These are phyloP conservation scores for Sminthurides bifidus DNA, from an alignment of 1,140 invertebrate species.

Conservation along the genomic window DNA sequence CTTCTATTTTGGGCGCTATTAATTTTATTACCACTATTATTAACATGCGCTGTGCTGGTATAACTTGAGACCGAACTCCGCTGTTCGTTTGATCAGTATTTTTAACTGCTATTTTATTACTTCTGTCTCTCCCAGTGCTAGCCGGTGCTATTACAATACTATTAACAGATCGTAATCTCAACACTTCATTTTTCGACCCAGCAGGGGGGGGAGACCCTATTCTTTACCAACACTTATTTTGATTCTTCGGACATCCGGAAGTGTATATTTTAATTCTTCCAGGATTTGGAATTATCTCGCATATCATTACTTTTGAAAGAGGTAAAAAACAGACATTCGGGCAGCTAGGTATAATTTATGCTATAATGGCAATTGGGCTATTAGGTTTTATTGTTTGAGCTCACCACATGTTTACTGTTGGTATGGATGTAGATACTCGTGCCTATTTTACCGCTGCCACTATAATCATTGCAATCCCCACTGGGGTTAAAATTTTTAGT, in stretches of 20 bases:
- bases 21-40: constrained; percentile 47
- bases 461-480: constrained; percentile 57
- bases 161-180: constrained; percentile 44
- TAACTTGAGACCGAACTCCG: constrained; percentile 34
- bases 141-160: constrained; percentile 61
- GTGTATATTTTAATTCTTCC: constrained; percentile 57
- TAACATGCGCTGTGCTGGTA: constrained; percentile 35
- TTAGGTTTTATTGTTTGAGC: constrained; percentile 56
- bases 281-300: constrained; percentile 39
- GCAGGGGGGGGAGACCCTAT: constrained; percentile 41
- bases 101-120: constrained; percentile 52
- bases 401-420: constrained; percentile 60
- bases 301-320: constrained; percentile 34
- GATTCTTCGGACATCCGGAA: constrained; percentile 50
- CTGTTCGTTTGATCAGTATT: constrained; percentile 51
- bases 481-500: constrained; percentile 55
- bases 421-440: constrained; percentile 57
- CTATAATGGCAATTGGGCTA: constrained; percentile 38
- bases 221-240: constrained; percentile 46
- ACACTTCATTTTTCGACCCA: constrained; percentile 42
- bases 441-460: constrained; percentile 60
- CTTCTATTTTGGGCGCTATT: constrained; percentile 52
- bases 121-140: constrained; percentile 55
- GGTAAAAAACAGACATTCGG: constrained; percentile 36
- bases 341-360: constrained; percentile 37